Percentiles rank a stretch among this genome's conserved stretches.
phyloP scores from a whole-genome alignment of 2,113 vertebrate species.

The Eudyptes chrysolophus region DNA sequence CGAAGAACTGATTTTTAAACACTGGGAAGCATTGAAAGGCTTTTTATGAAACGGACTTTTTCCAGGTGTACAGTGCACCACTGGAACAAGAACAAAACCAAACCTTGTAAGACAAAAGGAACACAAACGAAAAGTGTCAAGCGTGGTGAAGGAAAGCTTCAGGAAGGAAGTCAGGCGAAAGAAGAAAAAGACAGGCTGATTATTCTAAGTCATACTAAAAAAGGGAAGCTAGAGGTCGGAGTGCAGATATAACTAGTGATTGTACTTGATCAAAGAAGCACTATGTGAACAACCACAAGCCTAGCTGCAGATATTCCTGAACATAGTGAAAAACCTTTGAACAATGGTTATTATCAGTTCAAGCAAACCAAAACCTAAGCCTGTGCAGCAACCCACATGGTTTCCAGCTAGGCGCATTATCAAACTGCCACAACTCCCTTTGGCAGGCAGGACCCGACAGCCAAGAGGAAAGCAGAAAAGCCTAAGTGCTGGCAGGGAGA shows the following conservation, averaged over 20 bases:
- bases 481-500: rapidly evolving
- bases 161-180: background rate
- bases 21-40: background rate
- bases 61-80: background rate
- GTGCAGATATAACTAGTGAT: background rate
- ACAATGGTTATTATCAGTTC: background rate
- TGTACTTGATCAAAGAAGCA: background rate
- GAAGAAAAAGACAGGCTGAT: background rate
- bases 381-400: background rate
- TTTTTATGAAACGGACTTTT: background rate
- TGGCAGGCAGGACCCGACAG: background rate
- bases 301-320: background rate
- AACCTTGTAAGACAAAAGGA: background rate
- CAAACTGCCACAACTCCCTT: background rate
- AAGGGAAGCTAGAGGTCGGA: background rate
- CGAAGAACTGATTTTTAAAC: background rate
- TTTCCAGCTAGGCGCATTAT: background rate
- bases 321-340: background rate
- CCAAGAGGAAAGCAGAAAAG: no score
- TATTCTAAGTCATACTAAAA: background rate
- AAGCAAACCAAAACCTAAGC: background rate
- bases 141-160: background rate
- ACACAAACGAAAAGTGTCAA: background rate
- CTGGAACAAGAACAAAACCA: background rate
- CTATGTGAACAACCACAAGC: background rate